Base-by-base conservation (phyloP, 2,113 vertebrate genomes). In the Pygoscelis adeliae region DNA sequence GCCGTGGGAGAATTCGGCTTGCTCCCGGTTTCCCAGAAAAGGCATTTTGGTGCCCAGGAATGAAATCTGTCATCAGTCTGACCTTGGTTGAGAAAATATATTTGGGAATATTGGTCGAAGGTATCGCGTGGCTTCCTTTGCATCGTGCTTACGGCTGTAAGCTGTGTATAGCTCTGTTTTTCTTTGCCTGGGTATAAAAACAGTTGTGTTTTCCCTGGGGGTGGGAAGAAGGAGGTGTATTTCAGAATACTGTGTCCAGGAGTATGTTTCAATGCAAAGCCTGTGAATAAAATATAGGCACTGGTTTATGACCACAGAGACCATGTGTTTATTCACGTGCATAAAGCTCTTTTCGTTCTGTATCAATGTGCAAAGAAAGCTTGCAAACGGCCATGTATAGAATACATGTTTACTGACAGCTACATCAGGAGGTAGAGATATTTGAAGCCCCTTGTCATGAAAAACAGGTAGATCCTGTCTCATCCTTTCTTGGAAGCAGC, bases 341-440 rank as follows among this genome's bases (percentile, higher is more conserved):
- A 4, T 6, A 15, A 52, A 77, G 76, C 27, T 5, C 58, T 67
- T 38, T 1, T 5, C 15, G 26, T n/a, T 23, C 47, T 44, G 14
- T 29, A 6, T 46, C 17, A 1, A 0, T 2, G 20, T 30, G 74
- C 53, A 40, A 38, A 42, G 38, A 25, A 23, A 17, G 40, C 29
- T 18, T 53, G 34, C 53, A 52, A 49, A 12, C 2, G 32, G 44
- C 65, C 13, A 0, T 0, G 9, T 49, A 1, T 4, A 9, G n/a
- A 40, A 12, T 27, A 11, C 12, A 0, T 5, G 19, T 27, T 47
- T 71, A 7, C 36, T 47, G n/a, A 17, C 0, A 1, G 22, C 23
- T 36, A 8, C 25, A 3, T 11, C 0, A 0, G 58, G 46, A 83
- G 42, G 23, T 3, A 15, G 30, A 70, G n/a, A 8, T 26, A 17